phyloP scores from a whole-genome alignment of 1,140 invertebrate species.

The Camponotus vicinus region DNA sequence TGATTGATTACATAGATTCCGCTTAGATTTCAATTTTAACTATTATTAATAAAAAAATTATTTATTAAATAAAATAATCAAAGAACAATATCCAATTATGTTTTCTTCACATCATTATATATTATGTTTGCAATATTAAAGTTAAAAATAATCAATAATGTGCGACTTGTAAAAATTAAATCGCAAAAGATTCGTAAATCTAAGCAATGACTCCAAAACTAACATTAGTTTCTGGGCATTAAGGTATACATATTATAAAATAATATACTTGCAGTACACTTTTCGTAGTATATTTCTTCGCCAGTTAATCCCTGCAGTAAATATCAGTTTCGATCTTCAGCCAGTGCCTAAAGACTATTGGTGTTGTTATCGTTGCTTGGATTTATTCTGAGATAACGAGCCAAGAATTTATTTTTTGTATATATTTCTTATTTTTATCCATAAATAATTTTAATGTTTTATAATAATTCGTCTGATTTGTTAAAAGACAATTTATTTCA shows the following conservation, averaged over 20 bases:
- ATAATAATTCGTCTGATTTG: slow-evolving; percentile 1
- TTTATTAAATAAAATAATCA: background rate
- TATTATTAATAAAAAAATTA: background rate
- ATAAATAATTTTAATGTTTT: background rate
- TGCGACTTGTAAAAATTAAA: background rate
- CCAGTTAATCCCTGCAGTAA: no score
- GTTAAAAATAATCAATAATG: background rate
- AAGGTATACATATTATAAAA: no score
- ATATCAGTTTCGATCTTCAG: no score
- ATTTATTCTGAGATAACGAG: no score
- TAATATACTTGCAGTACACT: no score
- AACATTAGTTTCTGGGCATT: no score
- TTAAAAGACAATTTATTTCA: background rate
- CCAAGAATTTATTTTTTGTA: no score
- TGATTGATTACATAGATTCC: background rate
- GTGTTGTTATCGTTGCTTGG: no score
- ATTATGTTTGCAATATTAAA: background rate
- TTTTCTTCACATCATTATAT: background rate
- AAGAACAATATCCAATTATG: background rate
- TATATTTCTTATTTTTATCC: no score
- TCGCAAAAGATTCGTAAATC: background rate
- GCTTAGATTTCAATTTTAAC: background rate
- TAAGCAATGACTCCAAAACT: no score
- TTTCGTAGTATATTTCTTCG: no score
- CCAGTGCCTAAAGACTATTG: no score